These are phyloP conservation scores for Peromyscus eremicus DNA, from an alignment of 2,797 vertebrate genomes.

Conservation along the genomic window DNA sequence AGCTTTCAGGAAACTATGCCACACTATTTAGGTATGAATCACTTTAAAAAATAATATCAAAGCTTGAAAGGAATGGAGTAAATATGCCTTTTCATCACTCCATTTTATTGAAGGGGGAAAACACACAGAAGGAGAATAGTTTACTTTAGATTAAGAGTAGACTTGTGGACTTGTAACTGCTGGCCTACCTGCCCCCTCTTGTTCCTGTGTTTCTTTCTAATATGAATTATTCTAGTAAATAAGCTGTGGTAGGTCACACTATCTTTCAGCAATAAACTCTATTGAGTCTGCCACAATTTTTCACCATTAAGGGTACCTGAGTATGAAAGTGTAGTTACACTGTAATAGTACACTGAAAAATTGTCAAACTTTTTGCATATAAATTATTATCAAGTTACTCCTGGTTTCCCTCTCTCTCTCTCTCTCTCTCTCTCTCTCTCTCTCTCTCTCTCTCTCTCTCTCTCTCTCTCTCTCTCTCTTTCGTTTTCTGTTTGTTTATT, in stretches of 20 bases:
- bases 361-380: not conserved
- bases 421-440: too few species aligned
- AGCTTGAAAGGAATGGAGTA: not conserved
- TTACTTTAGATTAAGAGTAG: not conserved
- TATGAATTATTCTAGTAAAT: conserved; percentile 12
- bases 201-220: not conserved
- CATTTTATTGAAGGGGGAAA: not conserved
- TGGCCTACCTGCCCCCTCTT: not conserved
- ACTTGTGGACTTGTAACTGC: not conserved
- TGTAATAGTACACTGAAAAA: conserved; percentile 11
- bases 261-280: conserved; percentile 9
- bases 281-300: not conserved
- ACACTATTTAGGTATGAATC: not conserved
- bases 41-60: conserved; percentile 8
- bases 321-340: conserved; percentile 12
- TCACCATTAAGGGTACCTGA: not conserved
- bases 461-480: not conserved
- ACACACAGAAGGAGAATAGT: not conserved
- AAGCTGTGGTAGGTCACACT: not conserved
- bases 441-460: too few species aligned
- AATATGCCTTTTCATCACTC: not conserved
- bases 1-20: conserved; percentile 4
- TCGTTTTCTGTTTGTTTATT: not conserved
- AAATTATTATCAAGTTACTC: not conserved
- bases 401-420: not conserved